Evolutionary conservation across 2,797 vertebrate species (phyloP).

Genomic region (Stomatorhinus walkeri): DNA sequence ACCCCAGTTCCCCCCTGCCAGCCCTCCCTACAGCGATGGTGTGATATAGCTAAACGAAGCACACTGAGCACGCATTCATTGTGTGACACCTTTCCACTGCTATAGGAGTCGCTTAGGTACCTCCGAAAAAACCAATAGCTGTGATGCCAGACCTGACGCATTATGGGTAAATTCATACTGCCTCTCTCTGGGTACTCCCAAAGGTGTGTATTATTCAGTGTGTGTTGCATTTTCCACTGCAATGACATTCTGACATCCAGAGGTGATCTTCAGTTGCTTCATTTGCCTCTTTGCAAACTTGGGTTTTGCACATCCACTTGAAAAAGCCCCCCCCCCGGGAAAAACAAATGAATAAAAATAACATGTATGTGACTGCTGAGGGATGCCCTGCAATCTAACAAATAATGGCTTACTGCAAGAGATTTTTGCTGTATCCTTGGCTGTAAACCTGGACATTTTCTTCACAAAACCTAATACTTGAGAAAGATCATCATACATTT

Average conservation of each 20-base stretch:
- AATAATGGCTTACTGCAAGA: neutral
- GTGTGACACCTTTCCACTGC: slow-evolving; percentile 48
- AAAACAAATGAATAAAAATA: slow-evolving; percentile 31
- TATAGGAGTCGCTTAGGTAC: slow-evolving; percentile 32
- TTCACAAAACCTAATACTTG: slow-evolving; percentile 52
- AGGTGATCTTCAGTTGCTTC: slow-evolving; percentile 15
- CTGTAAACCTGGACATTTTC: slow-evolving; percentile 57
- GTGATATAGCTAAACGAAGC: neutral
- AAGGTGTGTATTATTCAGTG: slow-evolving; percentile 44
- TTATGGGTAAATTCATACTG: slow-evolving; percentile 43
- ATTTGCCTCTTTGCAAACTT: neutral
- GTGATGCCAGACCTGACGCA: slow-evolving; percentile 39
- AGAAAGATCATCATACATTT: slow-evolving; percentile 67
- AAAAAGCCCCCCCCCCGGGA: neutral
- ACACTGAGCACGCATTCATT: neutral
- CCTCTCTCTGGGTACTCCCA: neutral
- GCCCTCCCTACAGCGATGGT: neutral
- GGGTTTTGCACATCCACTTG: neutral
- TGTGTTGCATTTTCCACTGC: slow-evolving; percentile 19
- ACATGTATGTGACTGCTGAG: slow-evolving; percentile 52
- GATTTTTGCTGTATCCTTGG: slow-evolving; percentile 59
- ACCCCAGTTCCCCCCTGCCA: neutral
- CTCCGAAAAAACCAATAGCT: slow-evolving; percentile 27
- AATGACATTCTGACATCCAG: slow-evolving; percentile 9
- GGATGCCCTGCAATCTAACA: slow-evolving; percentile 56